Percentiles rank a stretch among this genome's conserved stretches.
phyloP scores from a whole-genome alignment of 2,888 invertebrate species.

The Meandrusa payeni region DNA sequence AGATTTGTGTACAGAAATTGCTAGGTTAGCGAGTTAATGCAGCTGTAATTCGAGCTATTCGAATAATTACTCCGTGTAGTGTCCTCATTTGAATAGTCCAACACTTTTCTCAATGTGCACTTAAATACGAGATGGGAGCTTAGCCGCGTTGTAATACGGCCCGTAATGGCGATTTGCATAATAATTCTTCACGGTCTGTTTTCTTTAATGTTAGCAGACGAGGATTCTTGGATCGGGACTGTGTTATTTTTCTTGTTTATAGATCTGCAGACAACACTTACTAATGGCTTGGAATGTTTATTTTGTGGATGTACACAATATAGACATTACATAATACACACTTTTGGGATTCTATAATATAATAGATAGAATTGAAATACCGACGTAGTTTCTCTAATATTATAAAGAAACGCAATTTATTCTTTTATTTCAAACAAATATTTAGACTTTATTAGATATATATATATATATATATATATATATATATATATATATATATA shows the following conservation, averaged over 20 bases:
- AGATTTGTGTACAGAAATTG: constrained; percentile 26
- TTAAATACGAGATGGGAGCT: constrained; percentile 14
- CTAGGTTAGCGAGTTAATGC: constrained; percentile 25
- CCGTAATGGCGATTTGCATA: constrained; percentile 19
- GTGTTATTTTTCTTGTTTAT: constrained; percentile 14
- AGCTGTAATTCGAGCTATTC: constrained; percentile 25
- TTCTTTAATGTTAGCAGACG: constrained; percentile 20
- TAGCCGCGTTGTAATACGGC: constrained; percentile 20
- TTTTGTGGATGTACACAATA: neutral
- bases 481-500: too few species aligned
- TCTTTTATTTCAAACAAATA: too few species aligned
- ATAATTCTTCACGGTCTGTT: constrained; percentile 23
- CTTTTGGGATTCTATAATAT: too few species aligned
- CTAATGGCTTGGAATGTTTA: neutral
- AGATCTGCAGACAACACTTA: constrained; percentile 12
- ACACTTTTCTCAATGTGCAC: constrained; percentile 20
- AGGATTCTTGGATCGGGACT: constrained; percentile 14
- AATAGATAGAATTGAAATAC: too few species aligned
- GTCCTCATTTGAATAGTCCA: constrained; percentile 23
- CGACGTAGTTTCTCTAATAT: too few species aligned
- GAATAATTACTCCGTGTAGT: constrained; percentile 26
- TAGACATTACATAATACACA: too few species aligned
- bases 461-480: too few species aligned
- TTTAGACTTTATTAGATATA: too few species aligned
- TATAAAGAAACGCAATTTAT: too few species aligned